These are phyloP conservation scores for Chanos chanos DNA, from an alignment of 2,797 vertebrate genomes.

Conservation along the genomic window DNA sequence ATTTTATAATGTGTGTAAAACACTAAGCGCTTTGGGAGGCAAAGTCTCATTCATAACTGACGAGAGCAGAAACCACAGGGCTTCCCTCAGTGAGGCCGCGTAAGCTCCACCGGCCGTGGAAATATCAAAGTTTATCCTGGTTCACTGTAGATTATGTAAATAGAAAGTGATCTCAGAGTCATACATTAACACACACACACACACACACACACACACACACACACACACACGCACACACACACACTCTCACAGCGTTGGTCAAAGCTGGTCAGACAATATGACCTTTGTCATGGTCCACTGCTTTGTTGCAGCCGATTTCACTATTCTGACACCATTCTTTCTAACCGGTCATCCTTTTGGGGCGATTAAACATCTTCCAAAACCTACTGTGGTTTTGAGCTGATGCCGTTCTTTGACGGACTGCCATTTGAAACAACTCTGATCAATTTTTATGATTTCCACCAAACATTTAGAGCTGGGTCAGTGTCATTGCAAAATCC, in stretches of 20 bases:
- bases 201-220: neutral
- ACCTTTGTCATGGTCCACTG: neutral
- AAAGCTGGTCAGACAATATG: neutral
- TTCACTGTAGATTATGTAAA: no score
- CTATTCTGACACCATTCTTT: neutral
- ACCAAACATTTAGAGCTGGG: no score
- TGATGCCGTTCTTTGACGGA: no score
- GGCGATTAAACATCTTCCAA: neutral
- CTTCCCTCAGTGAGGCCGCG: slow-evolving; percentile 21
- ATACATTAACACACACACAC: neutral
- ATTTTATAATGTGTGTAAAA: slow-evolving; percentile 53
- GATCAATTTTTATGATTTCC: no score
- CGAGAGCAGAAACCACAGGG: slow-evolving; percentile 19
- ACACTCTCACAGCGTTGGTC: neutral
- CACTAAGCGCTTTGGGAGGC: slow-evolving; percentile 37
- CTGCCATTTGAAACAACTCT: no score
- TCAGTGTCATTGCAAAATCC: no score
- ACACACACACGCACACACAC: neutral
- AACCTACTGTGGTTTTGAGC: neutral
- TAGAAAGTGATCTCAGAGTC: no score
- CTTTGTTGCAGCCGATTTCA: neutral
- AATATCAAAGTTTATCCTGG: no score
- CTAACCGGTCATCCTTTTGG: neutral
- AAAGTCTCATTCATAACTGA: slow-evolving; percentile 16
- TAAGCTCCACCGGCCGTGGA: no score